Conservation (phyloP, 30 jellyfish, hydroid and myxozoan genomes). For the Pelagia noctiluca region DNA sequence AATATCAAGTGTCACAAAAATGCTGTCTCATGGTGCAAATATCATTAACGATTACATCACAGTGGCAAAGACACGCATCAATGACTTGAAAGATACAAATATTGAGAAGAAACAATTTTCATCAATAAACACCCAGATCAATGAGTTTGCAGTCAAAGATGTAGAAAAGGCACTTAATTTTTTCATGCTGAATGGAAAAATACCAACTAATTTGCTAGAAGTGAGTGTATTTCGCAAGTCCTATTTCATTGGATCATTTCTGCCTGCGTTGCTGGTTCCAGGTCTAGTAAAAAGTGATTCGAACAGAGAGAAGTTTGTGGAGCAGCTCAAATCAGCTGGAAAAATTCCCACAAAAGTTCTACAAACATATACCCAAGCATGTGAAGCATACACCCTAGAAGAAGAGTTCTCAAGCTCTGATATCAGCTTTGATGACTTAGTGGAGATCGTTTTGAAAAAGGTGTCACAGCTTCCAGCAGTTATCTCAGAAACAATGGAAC, state of each 20-base stretch:
- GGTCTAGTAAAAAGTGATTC: constrained; percentile 29
- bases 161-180: constrained; percentile 27
- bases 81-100: constrained; percentile 14
- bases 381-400: constrained; percentile 10
- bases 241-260: constrained; percentile 51
- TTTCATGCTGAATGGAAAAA: neutral
- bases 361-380: constrained; percentile 21
- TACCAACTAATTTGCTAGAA: constrained; percentile 46
- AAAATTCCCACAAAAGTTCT: constrained; percentile 44
- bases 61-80: constrained; percentile 45
- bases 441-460: constrained; percentile 27
- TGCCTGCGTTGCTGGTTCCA: constrained; percentile 64
- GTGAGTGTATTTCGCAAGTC: constrained; percentile 64
- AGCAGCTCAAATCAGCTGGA: constrained; percentile 35
- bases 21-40: constrained; percentile 8
- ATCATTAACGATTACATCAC: constrained; percentile 24
- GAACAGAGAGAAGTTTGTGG: constrained; percentile 43
- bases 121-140: neutral
- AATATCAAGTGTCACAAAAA: constrained; percentile 12
- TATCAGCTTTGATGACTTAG: neutral
- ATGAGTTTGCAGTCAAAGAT: constrained; percentile 35
- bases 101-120: neutral
- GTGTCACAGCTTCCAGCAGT: constrained; percentile 41
- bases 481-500: neutral
- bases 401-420: constrained; percentile 13